Evolutionary conservation across 2,888 invertebrate genomes (phyloP), one percentile per base, ranked within the genome.

Genomic region (Corythucha ciliata): DNA sequence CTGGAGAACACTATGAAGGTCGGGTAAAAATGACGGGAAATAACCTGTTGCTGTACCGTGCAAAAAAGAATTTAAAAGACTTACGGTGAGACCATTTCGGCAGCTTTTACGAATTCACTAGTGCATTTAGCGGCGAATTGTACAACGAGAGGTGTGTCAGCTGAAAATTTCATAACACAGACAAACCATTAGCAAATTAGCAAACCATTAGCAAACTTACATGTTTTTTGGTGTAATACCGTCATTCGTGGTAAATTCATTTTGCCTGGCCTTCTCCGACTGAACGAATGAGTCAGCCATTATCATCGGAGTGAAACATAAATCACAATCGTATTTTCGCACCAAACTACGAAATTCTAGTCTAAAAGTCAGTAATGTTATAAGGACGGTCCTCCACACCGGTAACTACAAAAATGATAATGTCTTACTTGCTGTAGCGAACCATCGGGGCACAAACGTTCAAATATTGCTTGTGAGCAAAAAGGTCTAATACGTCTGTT

Each of bases 291-390:
- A 91, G 68, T 92, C 86, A 0, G 96, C 88, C 57, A 97, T 74
- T 61, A 97, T 92, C 97, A 98, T 97, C 1, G 97, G 96, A 0
- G 94, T 90, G 66, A 87, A 97, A 61, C 87, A 83, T 52, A 97
- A 68, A 67, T 96, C 89, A 58, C 89, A 90, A 39, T 80, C 80
- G 69, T 91, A 92, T 55, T 80, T 77, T 54, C 83, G 72, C 2
- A 89, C 78, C 18, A 91, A 68, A 51, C 74, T 72, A 33, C 91
- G 74, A 65, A 90, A 92, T 52, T 84, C 80, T 42, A 88, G 68
- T 64, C 83, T 83, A 63, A 45, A 69, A 68, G 60, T n/a, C n/a
- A 53, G 5, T 22, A 14, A 20, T 26, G 22, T 37, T 21, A 36
- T 3, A 2, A 34, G 20, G 4, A 21, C 14, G 27, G 20, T 25